phyloP scores from a whole-genome alignment of 2,888 invertebrate genomes.

The Idaea biselata region DNA sequence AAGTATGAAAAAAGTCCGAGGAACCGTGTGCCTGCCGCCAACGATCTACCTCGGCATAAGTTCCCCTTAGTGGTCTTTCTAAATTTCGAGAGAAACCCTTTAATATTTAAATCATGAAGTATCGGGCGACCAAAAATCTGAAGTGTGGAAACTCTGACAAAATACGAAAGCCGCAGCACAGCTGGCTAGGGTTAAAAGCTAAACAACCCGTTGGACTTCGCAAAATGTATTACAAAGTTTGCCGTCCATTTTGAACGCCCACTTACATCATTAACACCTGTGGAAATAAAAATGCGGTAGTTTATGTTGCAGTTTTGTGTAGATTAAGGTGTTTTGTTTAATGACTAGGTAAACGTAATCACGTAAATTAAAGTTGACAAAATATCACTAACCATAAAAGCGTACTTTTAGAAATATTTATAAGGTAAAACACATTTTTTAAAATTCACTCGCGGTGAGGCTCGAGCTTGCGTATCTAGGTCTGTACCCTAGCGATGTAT shows the following conservation, averaged over 20 bases:
- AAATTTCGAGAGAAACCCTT: no score
- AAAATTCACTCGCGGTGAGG: no score
- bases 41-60: no score
- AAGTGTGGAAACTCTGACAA: conserved; percentile 17
- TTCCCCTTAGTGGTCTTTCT: no score
- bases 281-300: conserved; percentile 6
- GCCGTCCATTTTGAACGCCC: conserved; percentile 7
- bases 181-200: not conserved
- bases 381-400: no score
- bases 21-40: no score
- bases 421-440: no score
- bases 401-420: no score
- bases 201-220: conserved; percentile 8
- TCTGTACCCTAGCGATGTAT: no score
- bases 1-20: no score
- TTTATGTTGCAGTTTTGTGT: not conserved
- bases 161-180: conserved; percentile 8
- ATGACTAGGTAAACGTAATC: not conserved
- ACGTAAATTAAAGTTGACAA: no score
- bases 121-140: not conserved
- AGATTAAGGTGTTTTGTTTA: not conserved
- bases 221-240: conserved; percentile 24
- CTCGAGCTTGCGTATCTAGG: no score
- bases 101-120: not conserved
- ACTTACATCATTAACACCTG: conserved; percentile 28